Conservation (phyloP, 2,113 vertebrate species). For the Forbesichthys papilliferus region DNA sequence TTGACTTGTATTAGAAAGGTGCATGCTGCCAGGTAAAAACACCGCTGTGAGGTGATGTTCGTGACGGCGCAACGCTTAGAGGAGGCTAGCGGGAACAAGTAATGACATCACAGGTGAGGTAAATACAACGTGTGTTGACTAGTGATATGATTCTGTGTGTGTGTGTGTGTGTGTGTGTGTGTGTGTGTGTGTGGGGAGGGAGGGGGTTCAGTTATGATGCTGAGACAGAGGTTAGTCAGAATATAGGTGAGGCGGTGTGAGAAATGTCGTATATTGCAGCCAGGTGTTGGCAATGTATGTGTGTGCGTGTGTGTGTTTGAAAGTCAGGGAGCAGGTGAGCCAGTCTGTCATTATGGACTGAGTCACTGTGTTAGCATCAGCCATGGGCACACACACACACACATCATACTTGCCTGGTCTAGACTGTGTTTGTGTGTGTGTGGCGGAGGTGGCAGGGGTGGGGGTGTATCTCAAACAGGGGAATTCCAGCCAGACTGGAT, state of each 20-base stretch:
- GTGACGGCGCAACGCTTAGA: neutral
- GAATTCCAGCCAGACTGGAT: slow-evolving; percentile 59
- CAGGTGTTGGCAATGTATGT: slow-evolving; percentile 47
- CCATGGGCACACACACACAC: neutral
- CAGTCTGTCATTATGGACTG: slow-evolving; percentile 66
- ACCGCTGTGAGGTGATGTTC: no score
- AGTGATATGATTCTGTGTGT: slow-evolving; percentile 25
- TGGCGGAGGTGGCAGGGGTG: neutral
- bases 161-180: slow-evolving; percentile 14
- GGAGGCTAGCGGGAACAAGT: neutral
- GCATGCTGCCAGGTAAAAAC: no score
- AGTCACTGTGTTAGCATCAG: slow-evolving; percentile 48
- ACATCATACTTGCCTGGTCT: slow-evolving; percentile 8
- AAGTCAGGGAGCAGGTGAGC: slow-evolving; percentile 55
- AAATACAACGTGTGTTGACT: slow-evolving; percentile 31
- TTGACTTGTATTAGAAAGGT: no score
- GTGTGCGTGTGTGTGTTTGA: slow-evolving; percentile 18
- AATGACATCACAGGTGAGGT: slow-evolving; percentile 53
- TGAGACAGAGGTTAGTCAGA: slow-evolving; percentile 4
- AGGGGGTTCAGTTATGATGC: neutral
- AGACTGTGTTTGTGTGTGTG: slow-evolving; percentile 3
- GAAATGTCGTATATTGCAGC: slow-evolving; percentile 20
- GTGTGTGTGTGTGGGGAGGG: slow-evolving; percentile 5
- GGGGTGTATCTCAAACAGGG: slow-evolving; percentile 42
- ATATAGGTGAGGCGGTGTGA: slow-evolving; percentile 34